These are phyloP conservation scores for Huso huso DNA, from an alignment of 2,797 vertebrate species.

Conservation along the genomic window DNA sequence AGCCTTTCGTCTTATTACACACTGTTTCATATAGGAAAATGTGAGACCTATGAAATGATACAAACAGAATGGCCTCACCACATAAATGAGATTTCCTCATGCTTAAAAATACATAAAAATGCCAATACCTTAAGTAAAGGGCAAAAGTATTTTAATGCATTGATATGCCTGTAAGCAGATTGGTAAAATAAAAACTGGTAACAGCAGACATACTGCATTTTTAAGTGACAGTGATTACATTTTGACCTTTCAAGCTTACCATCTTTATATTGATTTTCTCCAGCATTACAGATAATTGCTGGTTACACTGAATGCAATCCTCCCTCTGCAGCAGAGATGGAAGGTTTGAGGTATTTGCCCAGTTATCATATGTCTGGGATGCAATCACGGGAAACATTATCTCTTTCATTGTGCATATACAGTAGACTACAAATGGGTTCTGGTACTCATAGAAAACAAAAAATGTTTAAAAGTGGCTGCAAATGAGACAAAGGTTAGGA, in stretches of 20 bases:
- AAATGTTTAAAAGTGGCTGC: no score
- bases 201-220: slow-evolving; percentile 26
- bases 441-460: slow-evolving; percentile 17
- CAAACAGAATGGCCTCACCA: no score
- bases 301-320: slow-evolving; percentile 73
- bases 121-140: background rate
- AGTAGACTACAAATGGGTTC: slow-evolving; percentile 26
- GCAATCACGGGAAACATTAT: slow-evolving; percentile 46
- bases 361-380: slow-evolving; percentile 57
- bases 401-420: slow-evolving; percentile 30
- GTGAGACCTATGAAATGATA: no score
- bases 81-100: background rate
- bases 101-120: background rate
- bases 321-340: slow-evolving; percentile 58
- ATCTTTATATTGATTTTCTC: slow-evolving; percentile 75
- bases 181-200: background rate
- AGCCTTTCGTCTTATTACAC: no score
- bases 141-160: background rate
- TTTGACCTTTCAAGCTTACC: slow-evolving; percentile 70
- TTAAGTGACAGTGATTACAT: slow-evolving; percentile 43
- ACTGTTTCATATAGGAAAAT: no score
- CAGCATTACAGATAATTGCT: slow-evolving; percentile 82
- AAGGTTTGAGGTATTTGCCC: slow-evolving; percentile 52
- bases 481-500: no score
- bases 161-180: background rate